These are phyloP conservation scores for Poeciliopsis paucimaculata DNA, from an alignment of 2,797 vertebrate species.

Conservation along the genomic window DNA sequence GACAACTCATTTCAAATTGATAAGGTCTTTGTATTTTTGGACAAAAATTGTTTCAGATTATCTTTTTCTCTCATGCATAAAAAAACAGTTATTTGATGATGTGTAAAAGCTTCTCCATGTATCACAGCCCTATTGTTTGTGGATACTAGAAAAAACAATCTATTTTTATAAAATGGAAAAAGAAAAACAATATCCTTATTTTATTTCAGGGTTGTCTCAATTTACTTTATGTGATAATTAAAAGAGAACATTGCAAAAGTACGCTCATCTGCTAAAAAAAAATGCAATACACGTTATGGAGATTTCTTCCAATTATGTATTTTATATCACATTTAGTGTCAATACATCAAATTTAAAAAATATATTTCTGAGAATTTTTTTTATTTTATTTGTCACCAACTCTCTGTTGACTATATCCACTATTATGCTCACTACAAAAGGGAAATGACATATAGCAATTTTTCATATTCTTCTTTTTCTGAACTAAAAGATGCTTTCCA, in stretches of 20 bases:
- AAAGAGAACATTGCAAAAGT: background rate
- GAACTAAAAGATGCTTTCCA: background rate
- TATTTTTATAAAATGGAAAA: background rate
- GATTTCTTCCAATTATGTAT: background rate
- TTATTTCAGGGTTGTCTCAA: background rate
- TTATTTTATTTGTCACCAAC: background rate
- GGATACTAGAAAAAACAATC: background rate
- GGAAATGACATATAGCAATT: background rate
- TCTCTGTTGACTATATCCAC: background rate
- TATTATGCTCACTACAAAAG: background rate
- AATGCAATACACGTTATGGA: background rate
- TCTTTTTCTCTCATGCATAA: background rate
- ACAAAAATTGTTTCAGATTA: background rate
- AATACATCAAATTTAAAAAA: background rate
- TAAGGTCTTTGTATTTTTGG: background rate
- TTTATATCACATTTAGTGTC: background rate
- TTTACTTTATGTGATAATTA: background rate
- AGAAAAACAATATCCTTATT: background rate
- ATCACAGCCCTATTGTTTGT: background rate
- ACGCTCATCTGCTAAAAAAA: background rate
- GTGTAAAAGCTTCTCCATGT: background rate
- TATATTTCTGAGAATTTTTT: background rate
- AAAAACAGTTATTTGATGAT: background rate
- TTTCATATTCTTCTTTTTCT: background rate
- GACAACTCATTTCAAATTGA: background rate